Percentiles rank a stretch among this genome's conserved stretches.
Conservation (phyloP, 2,797 vertebrate species). For the Borostomias antarcticus region DNA sequence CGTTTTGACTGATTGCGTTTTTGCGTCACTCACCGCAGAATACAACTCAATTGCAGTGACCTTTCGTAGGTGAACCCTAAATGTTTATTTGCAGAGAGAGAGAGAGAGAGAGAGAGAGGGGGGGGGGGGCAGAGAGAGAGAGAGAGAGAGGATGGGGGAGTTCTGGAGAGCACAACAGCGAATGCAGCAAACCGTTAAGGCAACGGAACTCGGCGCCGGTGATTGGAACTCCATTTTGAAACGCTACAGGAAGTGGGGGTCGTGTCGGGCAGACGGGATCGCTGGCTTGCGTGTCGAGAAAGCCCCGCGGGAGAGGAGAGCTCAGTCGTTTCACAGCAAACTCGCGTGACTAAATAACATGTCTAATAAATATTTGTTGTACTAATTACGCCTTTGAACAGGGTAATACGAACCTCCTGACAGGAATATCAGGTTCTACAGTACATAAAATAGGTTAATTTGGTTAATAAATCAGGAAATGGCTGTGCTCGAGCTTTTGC, state of each 20-base stretch:
- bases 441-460: conserved; percentile 40
- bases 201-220: conserved; percentile 10
- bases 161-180: not conserved
- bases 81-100: not conserved
- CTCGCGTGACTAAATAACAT: conserved; percentile 34
- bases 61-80: conserved; percentile 3
- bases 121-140: not conserved
- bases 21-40: conserved; percentile 26
- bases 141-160: not conserved
- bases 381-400: conserved; percentile 50
- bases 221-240: conserved; percentile 28
- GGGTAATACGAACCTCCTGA: conserved; percentile 34
- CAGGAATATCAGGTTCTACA: conserved; percentile 39
- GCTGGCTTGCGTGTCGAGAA: conserved; percentile 28
- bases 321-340: conserved; percentile 32
- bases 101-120: too few species aligned
- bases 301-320: conserved; percentile 37
- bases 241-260: conserved; percentile 35
- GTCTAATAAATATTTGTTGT: conserved; percentile 46
- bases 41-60: conserved; percentile 33
- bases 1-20: conserved; percentile 19
- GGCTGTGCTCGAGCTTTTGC: conserved; percentile 42
- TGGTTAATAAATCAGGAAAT: conserved; percentile 51
- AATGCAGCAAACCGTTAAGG: conserved; percentile 1
- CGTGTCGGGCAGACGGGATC: conserved; percentile 26